These are phyloP conservation scores for Pangasianodon hypophthalmus DNA, from an alignment of 2,113 vertebrate species.

Conservation along the genomic window DNA sequence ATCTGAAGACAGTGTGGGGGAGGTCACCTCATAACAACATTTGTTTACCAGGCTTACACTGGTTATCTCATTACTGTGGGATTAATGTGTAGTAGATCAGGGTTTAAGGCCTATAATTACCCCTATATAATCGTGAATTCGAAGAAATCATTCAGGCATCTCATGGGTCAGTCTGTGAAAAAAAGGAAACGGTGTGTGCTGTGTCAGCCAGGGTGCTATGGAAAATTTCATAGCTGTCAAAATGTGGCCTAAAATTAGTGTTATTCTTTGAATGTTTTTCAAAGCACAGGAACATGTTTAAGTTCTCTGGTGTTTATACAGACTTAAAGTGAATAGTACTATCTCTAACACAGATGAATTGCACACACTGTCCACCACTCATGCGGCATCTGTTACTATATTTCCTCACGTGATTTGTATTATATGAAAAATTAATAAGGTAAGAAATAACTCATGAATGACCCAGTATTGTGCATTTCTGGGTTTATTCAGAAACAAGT, in stretches of 20 bases:
- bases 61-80: constrained; percentile 38
- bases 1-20: constrained; percentile 13
- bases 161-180: neutral
- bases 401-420: constrained; percentile 1
- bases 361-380: neutral
- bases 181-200: constrained; percentile 4
- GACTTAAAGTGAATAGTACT: neutral
- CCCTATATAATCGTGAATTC: constrained; percentile 25
- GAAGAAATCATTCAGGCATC: neutral
- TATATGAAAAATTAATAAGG: neutral
- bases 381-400: neutral
- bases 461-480: neutral
- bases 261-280: constrained; percentile 19
- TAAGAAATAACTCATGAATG: constrained; percentile 7
- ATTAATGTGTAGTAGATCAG: constrained; percentile 31
- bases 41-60: constrained; percentile 40
- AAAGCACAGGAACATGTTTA: constrained; percentile 14
- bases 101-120: constrained; percentile 7
- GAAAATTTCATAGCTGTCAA: constrained; percentile 34
- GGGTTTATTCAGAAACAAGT: constrained; percentile 17
- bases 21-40: constrained; percentile 24
- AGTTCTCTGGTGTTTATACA: neutral
- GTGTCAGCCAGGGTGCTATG: constrained; percentile 16
- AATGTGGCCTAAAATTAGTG: constrained; percentile 1
- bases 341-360: neutral